Base-by-base conservation (phyloP, 2,888 invertebrate genomes). In the Argynnis bischoffii region DNA sequence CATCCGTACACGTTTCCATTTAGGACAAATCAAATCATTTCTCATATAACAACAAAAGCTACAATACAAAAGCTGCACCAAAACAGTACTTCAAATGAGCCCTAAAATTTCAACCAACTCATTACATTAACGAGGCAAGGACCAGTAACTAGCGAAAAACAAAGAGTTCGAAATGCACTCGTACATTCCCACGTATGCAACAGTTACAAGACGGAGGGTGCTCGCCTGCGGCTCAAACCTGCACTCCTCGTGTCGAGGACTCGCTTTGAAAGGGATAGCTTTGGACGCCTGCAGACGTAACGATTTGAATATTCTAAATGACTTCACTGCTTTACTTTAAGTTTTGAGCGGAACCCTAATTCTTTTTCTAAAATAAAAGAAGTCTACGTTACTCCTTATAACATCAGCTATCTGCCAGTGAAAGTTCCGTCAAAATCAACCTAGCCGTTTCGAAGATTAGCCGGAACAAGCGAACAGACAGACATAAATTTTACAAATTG, bases 251-350 rank as follows among this genome's bases (percentile, higher is more conserved):
- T 63, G 59, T 67, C 57, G 64, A 68, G 70, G 55, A 69, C 48
- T 13, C 64, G 63, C 61, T 69, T 66, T 69, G 69, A 69, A 69
- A 71, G 69, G 66, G 64, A 71, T 67, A 66, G 69, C 71, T 71
- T 66, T 66, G 66, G 66, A 13, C 47, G 16, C 11, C 26, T 15
- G 15, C 16, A 60, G 26, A 60, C 41, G 15, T 4, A 21, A 15
- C 57, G 57, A 59, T 13, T 59, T 47, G 1, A 26, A 8, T 31
- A n/a, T 55, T 35, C 14, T 14, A 48, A 18, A 16, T 53, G 11
- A 18, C 35, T 3, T 26, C 26, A 26, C 26, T 26, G 26, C 4
- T 3, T 26, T 4, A 3, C 26, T 26, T 26, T 26, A 26, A 26
- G 26, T 26, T 26, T 3, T 26, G 26, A 26, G 26, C 4, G 26